Evolutionary conservation across 2,888 invertebrate species (phyloP), one percentile per base, ranked within the genome.

Genomic region (Andrena fulva): DNA sequence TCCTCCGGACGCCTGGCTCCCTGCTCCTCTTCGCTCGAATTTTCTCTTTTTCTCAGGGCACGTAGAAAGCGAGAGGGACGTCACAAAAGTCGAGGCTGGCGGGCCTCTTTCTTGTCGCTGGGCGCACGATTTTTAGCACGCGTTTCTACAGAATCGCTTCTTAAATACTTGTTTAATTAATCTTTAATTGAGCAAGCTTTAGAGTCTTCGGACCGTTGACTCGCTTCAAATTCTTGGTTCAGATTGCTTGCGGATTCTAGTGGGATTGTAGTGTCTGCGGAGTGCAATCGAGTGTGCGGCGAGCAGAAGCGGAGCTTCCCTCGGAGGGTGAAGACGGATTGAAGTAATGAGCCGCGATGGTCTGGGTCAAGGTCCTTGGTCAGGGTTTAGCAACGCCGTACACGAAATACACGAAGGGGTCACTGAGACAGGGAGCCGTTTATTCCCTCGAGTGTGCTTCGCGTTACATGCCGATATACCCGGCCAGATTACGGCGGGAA

Each of bases 281-380:
- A 56, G 20, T 31, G 31, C 20, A 35, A 10, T 68, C 59, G 68
- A 31, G 10, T 16, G 33, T 20, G n/a, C 50, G 16, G 12, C 4
- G 7, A 54, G 12, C 42, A 10, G 42, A 33, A 42, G 50, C 59
- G 27, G 20, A 56, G 64, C 52, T 63, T 69, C 74, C 56, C 54
- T 78, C 62, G 52, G 68, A 72, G 79, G 71, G 76, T 63, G 72
- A 75, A 79, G 72, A 74, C 68, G 64, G 74, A 74, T 77, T 56
- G 79, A 82, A 85, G 82, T 73, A 85, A 80, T 66, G 82, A 85
- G 59, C 75, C 68, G 54, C 35, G 31, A 80, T 80, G 77, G 77
- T 82, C 80, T 85, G 63, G 85, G 85, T 85, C 85, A 85, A 85
- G 85, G 85, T 82, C 85, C 54, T 68, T 60, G 71, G 64, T 29